These are phyloP conservation scores for Plotosus lineatus DNA, from an alignment of 2,113 vertebrate species.

Conservation along the genomic window DNA sequence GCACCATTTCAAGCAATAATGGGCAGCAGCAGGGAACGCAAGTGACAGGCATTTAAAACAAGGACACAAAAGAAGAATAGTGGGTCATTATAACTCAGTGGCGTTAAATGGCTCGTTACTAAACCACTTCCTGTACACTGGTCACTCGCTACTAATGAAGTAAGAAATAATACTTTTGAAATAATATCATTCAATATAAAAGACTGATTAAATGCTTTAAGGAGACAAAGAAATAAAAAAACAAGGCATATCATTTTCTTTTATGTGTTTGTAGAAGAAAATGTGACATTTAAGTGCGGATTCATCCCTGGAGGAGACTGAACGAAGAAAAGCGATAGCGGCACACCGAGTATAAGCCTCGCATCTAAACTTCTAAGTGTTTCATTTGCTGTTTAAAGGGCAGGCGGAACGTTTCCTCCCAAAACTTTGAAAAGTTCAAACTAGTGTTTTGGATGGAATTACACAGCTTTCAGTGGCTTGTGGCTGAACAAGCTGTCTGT, in stretches of 20 bases:
- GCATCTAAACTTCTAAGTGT: conserved; percentile 10
- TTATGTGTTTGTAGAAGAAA: not conserved
- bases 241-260: not conserved
- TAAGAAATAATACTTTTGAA: conserved; percentile 5
- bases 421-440: conserved; percentile 21
- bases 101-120: conserved; percentile 22
- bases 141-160: conserved; percentile 7
- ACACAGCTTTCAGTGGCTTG: conserved; percentile 2
- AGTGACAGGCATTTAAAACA: conserved; percentile 39
- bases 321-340: conserved; percentile 6
- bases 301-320: not conserved
- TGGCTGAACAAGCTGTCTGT: not conserved
- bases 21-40: not conserved
- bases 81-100: conserved; percentile 20
- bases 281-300: conserved; percentile 21
- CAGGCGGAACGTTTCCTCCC: conserved; percentile 32
- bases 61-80: conserved; percentile 24
- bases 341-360: conserved; percentile 17
- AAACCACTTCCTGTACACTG: conserved; percentile 35
- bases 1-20: not conserved
- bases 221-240: too few species aligned
- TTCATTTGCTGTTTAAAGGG: conserved; percentile 29
- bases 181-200: not conserved
- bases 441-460: conserved; percentile 26
- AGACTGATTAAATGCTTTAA: not conserved